Conservation (phyloP, 2,113 vertebrate species). For the Sylvietta virens region DNA sequence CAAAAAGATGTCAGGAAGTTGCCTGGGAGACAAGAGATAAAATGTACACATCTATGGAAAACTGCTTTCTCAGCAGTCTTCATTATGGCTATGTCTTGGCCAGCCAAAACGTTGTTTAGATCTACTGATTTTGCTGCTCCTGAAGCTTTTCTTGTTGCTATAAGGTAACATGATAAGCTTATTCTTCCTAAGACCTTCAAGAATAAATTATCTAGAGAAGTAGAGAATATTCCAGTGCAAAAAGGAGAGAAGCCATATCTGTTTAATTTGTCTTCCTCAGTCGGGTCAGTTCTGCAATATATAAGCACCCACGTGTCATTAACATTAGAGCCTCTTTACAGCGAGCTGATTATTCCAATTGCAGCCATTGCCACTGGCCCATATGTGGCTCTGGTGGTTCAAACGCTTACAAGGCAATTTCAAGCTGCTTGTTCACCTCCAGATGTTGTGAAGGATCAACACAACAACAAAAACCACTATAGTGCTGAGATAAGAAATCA, state of each 20-base stretch:
- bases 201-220: not conserved
- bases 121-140: not conserved
- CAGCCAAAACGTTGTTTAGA: not conserved
- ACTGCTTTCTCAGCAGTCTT: not conserved
- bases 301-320: not conserved
- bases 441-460: not conserved
- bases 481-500: not conserved
- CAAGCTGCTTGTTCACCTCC: not conserved
- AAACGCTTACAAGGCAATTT: not conserved
- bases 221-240: not conserved
- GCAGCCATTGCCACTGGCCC: not conserved
- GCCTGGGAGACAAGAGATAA: not conserved
- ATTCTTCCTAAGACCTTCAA: not conserved
- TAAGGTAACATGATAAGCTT: not conserved
- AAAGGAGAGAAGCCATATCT: not conserved
- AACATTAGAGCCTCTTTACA: fast-evolving
- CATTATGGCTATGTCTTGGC: not conserved
- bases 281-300: not conserved
- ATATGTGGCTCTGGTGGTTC: fast-evolving
- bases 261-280: not conserved
- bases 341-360: fast-evolving
- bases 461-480: fast-evolving
- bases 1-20: not conserved
- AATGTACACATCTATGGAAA: not conserved
- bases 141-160: not conserved